A percentile compares a stretch with the other conserved stretches of the same genome.
phyloP scores from a whole-genome alignment of 2,797 vertebrate genomes.

The Anabas testudineus region DNA sequence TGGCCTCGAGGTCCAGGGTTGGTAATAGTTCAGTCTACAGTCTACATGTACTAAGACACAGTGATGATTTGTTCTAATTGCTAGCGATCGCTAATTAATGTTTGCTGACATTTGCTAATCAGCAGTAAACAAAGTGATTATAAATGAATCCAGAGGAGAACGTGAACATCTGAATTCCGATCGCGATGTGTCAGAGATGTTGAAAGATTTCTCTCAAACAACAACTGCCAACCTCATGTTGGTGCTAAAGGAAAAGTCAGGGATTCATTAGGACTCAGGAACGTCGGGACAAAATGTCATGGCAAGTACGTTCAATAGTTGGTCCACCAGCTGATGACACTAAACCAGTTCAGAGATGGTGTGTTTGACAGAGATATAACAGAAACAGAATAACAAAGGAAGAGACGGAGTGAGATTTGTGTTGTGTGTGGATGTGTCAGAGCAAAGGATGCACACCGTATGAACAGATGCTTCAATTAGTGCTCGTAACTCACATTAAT shows the following conservation, averaged over 20 bases:
- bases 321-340: neutral
- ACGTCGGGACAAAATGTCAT: neutral
- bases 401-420: conserved; percentile 10
- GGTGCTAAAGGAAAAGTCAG: neutral
- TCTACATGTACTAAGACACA: too few species aligned
- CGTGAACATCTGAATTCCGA: neutral
- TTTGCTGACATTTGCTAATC: neutral
- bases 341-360: neutral
- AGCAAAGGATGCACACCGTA: conserved; percentile 62
- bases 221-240: neutral
- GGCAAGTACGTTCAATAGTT: neutral
- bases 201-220: neutral
- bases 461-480: conserved; percentile 81
- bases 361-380: too few species aligned
- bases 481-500: conserved; percentile 79
- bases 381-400: too few species aligned
- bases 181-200: too few species aligned
- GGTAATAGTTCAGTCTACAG: too few species aligned
- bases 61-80: neutral
- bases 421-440: conserved; percentile 35
- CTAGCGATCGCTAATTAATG: neutral
- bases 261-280: neutral
- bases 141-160: neutral
- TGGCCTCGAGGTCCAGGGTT: too few species aligned
- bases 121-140: neutral